Conservation (phyloP, 2,113 vertebrate species). For the Sander lucioperca region DNA sequence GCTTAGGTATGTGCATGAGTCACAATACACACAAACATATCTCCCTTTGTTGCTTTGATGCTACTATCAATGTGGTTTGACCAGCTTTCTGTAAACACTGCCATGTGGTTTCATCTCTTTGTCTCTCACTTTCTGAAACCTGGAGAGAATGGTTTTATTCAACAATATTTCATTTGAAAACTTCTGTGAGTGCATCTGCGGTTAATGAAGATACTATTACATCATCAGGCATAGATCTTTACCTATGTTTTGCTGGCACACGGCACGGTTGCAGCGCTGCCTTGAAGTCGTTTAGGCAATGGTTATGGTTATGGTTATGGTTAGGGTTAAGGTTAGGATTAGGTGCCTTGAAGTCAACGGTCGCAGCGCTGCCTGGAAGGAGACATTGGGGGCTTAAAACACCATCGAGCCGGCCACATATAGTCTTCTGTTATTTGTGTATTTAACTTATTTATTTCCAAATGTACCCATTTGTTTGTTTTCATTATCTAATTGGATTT, state of each 20-base stretch:
- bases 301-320: too few relatives aligned
- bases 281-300: too few relatives aligned
- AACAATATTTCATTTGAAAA: background rate
- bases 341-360: too few relatives aligned
- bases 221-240: background rate
- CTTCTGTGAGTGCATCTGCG: background rate
- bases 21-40: constrained; percentile 55
- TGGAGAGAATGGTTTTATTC: background rate
- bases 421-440: background rate
- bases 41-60: constrained; percentile 11
- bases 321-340: too few relatives aligned
- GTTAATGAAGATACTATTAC: background rate
- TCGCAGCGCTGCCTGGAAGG: too few relatives aligned
- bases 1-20: constrained; percentile 37
- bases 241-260: too few relatives aligned
- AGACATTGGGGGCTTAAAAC: too few relatives aligned
- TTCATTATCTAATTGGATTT: background rate
- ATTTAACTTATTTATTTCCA: background rate
- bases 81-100: constrained; percentile 50
- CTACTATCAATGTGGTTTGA: constrained; percentile 26
- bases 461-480: background rate
- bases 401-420: too few relatives aligned
- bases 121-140: background rate
- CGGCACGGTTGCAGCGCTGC: too few relatives aligned
- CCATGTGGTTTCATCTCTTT: constrained; percentile 31